Percentiles rank a stretch among this genome's conserved stretches.
phyloP scores from a whole-genome alignment of 2,113 vertebrate genomes.

The Leptocoma aspasia region DNA sequence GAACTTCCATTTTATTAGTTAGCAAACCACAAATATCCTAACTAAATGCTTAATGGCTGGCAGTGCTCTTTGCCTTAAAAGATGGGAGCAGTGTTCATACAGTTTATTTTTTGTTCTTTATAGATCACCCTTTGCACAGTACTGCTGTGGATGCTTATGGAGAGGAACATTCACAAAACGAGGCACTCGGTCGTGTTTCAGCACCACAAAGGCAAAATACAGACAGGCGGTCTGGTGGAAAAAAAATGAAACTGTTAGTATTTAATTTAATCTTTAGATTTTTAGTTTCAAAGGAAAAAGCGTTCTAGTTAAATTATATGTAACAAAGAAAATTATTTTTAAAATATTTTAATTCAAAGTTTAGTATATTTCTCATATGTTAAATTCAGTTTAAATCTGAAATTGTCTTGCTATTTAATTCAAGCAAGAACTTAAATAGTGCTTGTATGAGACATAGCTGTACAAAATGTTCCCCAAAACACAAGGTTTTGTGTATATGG shows the following conservation, averaged over 20 bases:
- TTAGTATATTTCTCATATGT: neutral
- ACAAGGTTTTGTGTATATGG: neutral
- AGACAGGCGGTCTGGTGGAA: neutral
- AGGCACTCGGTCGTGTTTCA: neutral
- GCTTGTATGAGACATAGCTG: neutral
- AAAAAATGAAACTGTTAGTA: neutral
- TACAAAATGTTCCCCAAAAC: neutral
- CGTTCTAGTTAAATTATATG: neutral
- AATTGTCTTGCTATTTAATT: neutral
- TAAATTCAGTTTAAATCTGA: neutral
- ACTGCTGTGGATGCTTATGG: constrained; percentile 69
- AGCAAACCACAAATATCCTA: neutral
- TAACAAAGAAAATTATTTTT: neutral
- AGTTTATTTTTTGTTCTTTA: neutral
- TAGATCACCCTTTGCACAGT: constrained; percentile 77
- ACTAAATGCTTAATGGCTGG: neutral
- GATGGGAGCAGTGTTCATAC: neutral
- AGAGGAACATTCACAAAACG: neutral
- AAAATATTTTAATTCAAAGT: neutral
- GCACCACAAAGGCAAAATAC: neutral
- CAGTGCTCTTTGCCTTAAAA: neutral
- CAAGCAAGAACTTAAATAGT: neutral
- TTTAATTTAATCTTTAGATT: neutral
- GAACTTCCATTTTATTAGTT: neutral
- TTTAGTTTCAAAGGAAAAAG: neutral